Conservation (phyloP, 2,797 vertebrate genomes). For the Onychomys torridus region DNA sequence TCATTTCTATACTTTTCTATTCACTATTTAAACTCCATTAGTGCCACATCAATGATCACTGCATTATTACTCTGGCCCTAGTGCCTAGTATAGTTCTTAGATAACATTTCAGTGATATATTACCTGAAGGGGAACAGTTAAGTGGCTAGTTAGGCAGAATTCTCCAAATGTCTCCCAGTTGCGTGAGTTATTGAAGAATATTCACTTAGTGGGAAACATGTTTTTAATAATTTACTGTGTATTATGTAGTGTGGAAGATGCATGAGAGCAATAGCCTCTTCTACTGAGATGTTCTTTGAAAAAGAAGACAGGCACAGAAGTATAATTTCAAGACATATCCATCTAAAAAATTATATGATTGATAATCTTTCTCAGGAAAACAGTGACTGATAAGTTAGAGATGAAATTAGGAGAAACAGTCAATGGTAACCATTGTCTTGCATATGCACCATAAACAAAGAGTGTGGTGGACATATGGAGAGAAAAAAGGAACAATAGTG, state of each 20-base stretch:
- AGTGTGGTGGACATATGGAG: accelerated
- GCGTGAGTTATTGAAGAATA: not conserved
- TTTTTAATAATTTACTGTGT: not conserved
- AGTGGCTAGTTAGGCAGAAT: not conserved
- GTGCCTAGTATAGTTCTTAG: not conserved
- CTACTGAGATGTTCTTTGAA: not conserved
- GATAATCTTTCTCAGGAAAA: not conserved
- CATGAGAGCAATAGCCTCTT: too few species aligned
- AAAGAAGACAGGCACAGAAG: not conserved
- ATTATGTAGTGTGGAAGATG: not conserved
- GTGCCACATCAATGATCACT: not conserved
- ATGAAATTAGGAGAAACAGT: not conserved
- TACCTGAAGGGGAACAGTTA: not conserved
- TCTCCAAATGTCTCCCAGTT: not conserved
- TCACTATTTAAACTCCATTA: not conserved
- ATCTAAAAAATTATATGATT: not conserved
- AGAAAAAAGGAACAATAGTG: not conserved
- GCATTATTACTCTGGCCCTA: not conserved
- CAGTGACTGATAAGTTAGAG: not conserved
- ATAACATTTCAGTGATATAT: not conserved
- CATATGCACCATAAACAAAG: not conserved
- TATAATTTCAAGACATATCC: not conserved
- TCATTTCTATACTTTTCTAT: not conserved
- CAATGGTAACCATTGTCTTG: not conserved
- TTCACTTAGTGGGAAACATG: not conserved